Evolutionary conservation across 2,113 vertebrate genomes (phyloP), one percentile per base, ranked within the genome.

Genomic region (Polyodon spathula): DNA sequence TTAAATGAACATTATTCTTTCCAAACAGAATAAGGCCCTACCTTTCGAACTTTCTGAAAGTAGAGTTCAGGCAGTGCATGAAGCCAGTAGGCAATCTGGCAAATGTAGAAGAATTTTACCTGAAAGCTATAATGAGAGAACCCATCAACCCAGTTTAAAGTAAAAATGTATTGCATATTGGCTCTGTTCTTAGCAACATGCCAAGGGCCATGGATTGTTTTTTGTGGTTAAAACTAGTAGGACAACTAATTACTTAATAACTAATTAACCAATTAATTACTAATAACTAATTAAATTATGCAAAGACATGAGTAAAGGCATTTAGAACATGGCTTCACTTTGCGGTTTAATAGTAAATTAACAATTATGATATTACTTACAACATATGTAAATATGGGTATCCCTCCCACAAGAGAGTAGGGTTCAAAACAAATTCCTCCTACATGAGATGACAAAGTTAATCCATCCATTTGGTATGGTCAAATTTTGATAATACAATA

Each of bases 71-170:
- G 87, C 68, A 92, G 79, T 44, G 89, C 81, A 50, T 92, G 90
- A 73, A 92, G 73, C 90, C 89, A 92, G 76, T 92, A 92, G 63
- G 87, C 88, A 65, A 92, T 88, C 84, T 92, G 90, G 76, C 86
- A 92, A 79, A 92, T 81, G 77, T 88, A 92, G 85, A 90, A 92
- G 80, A 92, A 89, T 79, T 92, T 92, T 63, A 90, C 89, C 83
- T 91, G 88, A 81, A 91, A 90, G 62, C 90, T 92, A 65, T 59
- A 71, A 64, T 6, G 38, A 56, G 16, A 27, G 6, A 46, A 17
- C 70, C 14, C 73, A n/a, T n/a, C 59, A 72, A n/a, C 12, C 63
- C 39, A 73, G 16, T 16, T 68, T 62, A 64, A 60, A 38, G 15
- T 10, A 10, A 50, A 50, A n/a, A 4, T 10, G 46, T 14, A 7